Base-by-base conservation (phyloP, 2,888 invertebrate genomes). In the Troides oblongomaculatus region DNA sequence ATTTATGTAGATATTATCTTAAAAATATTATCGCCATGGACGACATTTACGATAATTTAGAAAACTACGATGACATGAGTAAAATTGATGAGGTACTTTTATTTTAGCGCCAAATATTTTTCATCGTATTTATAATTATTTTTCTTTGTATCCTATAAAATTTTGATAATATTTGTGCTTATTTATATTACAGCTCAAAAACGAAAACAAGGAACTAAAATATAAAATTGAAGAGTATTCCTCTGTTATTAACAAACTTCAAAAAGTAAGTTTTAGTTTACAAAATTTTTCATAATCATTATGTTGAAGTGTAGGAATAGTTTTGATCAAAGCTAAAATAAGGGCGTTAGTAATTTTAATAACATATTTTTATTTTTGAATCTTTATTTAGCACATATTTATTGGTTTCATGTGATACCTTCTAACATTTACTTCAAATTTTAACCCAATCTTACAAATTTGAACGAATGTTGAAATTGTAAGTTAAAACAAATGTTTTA, bases 81-180 rank as follows among this genome's bases (percentile, higher is more conserved):
- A 77, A 79, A 66, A 70, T 88, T 68, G 77, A 81, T 43, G 85
- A 88, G 87, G 90, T 90, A 84, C 64, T 71, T n/a, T 17, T 50
- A 72, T 82, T 87, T 88, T 88, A 89, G 87, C 89, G 89, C 89
- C 85, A 89, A 88, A 82, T 80, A 71, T 68, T 66, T 68, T 23
- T 23, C 3, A 23, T 58, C 57, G 7, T 58, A 8, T n/a, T 14
- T 23, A 3, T 23, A 6, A 23, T 58, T 23, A 10, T 23, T 12
- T 23, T 23, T 58, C 8, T 23, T 23, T 58, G 23, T 23, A 23
- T 25, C 23, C 8, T 12, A n/a, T n/a, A 7, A 23, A n/a, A n/a
- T 25, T 23, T 12, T 58, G 23, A n/a, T 58, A 53, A 62, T 46
- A 21, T 59, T 18, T 64, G 57, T 50, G 50, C 66, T 61, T 25